phyloP scores from a whole-genome alignment of 2,797 vertebrate genomes.

The Gadopsis marmoratus region DNA sequence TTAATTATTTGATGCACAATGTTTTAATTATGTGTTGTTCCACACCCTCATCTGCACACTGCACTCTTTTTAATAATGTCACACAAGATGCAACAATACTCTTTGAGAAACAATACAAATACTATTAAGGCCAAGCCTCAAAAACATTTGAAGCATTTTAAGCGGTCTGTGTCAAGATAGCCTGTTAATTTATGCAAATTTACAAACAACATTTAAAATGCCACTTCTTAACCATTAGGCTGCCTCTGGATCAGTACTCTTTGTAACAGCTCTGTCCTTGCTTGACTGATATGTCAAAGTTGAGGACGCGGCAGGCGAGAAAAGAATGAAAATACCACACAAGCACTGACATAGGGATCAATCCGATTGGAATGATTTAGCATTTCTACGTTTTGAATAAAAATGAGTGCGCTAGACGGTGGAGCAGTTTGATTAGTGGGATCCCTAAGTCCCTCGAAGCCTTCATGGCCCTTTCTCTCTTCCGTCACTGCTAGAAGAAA shows the following conservation, averaged over 20 bases:
- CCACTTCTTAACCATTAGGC: conserved; percentile 67
- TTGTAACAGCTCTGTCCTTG: conserved; percentile 75
- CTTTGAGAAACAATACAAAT: neutral
- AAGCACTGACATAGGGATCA: conserved; percentile 87
- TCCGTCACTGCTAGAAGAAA: conserved; percentile 83
- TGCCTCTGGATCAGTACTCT: conserved; percentile 62
- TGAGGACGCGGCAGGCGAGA: conserved; percentile 73
- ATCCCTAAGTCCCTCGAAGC: conserved; percentile 80
- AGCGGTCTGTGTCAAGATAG: conserved; percentile 32
- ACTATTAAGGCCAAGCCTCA: neutral
- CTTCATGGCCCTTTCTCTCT: conserved; percentile 79
- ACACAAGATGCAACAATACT: neutral
- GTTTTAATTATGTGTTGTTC: neutral
- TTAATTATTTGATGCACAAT: neutral
- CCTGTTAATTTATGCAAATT: conserved; percentile 64
- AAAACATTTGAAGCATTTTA: conserved; percentile 1
- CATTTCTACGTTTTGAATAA: conserved; percentile 86
- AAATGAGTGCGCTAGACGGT: conserved; percentile 86
- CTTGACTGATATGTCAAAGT: conserved; percentile 88
- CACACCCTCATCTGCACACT: neutral
- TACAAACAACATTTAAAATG: conserved; percentile 74
- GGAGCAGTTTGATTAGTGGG: conserved; percentile 85
- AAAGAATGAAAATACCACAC: conserved; percentile 86
- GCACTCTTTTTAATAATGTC: neutral
- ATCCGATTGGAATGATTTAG: conserved; percentile 86